Percentiles rank a stretch among this genome's conserved stretches.
Evolutionary conservation across 2,888 invertebrate genomes (phyloP).

Genomic region (Eulithis prunata): DNA sequence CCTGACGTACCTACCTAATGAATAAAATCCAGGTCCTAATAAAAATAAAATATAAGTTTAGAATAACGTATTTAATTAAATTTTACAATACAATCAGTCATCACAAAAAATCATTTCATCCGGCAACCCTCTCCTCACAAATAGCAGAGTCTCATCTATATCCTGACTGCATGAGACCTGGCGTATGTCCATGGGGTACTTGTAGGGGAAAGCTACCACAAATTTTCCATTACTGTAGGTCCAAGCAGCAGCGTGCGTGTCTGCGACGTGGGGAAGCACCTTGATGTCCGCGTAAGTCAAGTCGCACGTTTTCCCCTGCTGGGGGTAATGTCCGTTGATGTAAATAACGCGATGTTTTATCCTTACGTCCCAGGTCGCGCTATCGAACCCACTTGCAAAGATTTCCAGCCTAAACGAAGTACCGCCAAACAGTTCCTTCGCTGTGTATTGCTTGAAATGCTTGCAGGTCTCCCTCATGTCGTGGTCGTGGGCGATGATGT

Average conservation of each 20-base stretch:
- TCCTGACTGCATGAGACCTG: constrained; percentile 13
- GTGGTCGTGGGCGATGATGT: constrained; percentile 33
- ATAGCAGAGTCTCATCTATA: constrained; percentile 27
- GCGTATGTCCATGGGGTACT: constrained; percentile 18
- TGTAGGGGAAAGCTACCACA: constrained; percentile 27
- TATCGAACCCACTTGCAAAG: constrained; percentile 4
- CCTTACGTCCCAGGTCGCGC: constrained; percentile 25
- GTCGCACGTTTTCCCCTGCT: constrained; percentile 25
- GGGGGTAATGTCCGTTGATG: constrained; percentile 25
- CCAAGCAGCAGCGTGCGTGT: constrained; percentile 26
- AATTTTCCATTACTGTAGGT: constrained; percentile 21
- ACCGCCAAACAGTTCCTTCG: constrained; percentile 24
- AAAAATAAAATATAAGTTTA: background rate
- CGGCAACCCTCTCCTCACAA: constrained; percentile 24
- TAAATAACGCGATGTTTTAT: constrained; percentile 34
- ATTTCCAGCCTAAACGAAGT: constrained; percentile 26
- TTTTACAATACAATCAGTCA: background rate
- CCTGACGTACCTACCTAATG: no score
- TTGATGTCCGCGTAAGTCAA: constrained; percentile 33
- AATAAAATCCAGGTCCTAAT: no score
- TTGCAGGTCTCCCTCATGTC: constrained; percentile 36
- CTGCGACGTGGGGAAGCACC: constrained; percentile 33
- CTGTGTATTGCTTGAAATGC: constrained; percentile 30
- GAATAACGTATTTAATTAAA: background rate
- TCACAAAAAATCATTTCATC: constrained; percentile 24